phyloP scores from a whole-genome alignment of 2,113 vertebrate species.

The Puma concolor region DNA sequence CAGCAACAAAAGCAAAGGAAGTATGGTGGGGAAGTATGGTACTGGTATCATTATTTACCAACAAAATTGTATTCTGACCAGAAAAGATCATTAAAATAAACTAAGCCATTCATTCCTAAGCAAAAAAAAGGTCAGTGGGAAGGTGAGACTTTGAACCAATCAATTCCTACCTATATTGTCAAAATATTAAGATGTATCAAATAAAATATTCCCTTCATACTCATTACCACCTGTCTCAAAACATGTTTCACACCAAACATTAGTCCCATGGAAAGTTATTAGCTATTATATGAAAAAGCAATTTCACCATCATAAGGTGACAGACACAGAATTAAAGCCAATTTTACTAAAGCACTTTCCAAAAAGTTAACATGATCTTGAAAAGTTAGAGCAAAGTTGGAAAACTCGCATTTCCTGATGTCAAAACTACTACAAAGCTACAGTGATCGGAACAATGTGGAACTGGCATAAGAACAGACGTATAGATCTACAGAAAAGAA shows the following conservation, averaged over 20 bases:
- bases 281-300: not conserved
- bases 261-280: not conserved
- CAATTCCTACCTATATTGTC: not conserved
- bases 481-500: not conserved
- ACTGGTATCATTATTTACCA: not conserved
- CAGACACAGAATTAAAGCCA: not conserved
- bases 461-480: not conserved
- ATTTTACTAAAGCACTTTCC: not conserved
- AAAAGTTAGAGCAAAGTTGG: not conserved
- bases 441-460: not conserved
- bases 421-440: not conserved
- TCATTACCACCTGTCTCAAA: not conserved
- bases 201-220: not conserved
- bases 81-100: not conserved
- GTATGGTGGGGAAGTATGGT: not conserved
- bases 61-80: conserved; percentile 9
- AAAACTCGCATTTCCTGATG: not conserved
- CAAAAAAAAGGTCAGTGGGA: not conserved
- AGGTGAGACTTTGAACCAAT: not conserved
- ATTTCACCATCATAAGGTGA: not conserved
- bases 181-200: not conserved
- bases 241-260: not conserved
- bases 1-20: not conserved
- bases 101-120: not conserved
- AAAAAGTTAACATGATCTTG: not conserved